Conservation (phyloP, 2,113 vertebrate genomes). For the Pteruthius melanotis region DNA sequence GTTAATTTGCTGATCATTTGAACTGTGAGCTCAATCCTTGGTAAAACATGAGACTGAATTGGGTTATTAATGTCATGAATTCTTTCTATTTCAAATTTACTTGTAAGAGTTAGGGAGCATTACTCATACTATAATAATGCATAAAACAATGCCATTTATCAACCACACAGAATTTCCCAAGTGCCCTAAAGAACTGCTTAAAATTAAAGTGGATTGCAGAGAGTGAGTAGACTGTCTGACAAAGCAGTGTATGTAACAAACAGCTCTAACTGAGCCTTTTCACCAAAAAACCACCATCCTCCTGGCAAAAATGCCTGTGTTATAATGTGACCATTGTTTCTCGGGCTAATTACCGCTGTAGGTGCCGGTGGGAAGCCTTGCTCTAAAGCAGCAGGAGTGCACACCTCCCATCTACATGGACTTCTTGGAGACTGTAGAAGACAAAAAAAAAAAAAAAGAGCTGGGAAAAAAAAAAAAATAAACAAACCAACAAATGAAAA, state of each 20-base stretch:
- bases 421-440: background rate
- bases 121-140: background rate
- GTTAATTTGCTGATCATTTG: background rate
- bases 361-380: background rate
- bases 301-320: background rate
- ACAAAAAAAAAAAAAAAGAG: background rate
- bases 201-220: background rate
- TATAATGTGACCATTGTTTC: conserved; percentile 49
- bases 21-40: background rate
- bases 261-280: background rate
- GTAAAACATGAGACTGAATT: background rate
- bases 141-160: background rate
- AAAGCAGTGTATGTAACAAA: background rate
- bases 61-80: background rate
- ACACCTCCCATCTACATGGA: background rate
- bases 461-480: background rate
- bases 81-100: background rate
- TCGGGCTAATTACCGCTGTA: conserved; percentile 44
- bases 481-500: background rate
- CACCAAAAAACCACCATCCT: background rate
- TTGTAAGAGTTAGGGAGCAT: background rate
- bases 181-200: background rate
- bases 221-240: background rate
- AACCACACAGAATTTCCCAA: background rate
- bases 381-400: conserved; percentile 29